phyloP scores from a whole-genome alignment of 2,113 vertebrate species.

The Notiomystis cincta region DNA sequence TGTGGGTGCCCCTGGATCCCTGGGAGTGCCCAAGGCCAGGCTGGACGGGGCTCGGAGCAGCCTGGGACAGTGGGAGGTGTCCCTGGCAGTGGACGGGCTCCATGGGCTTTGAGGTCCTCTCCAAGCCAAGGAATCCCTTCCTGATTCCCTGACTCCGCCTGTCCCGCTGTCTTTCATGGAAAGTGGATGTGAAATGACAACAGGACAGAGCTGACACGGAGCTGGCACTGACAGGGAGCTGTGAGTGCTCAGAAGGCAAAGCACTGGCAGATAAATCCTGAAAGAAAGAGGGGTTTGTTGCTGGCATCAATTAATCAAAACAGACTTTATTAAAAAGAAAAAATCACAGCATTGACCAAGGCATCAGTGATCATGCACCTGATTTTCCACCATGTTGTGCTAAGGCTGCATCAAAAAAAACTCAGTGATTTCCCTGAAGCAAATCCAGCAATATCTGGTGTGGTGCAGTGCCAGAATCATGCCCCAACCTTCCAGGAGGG shows the following conservation, averaged over 20 bases:
- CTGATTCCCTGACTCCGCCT: too few relatives aligned
- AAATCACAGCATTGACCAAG: background rate
- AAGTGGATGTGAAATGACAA: background rate
- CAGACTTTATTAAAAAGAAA: background rate
- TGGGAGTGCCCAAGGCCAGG: background rate
- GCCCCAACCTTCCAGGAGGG: background rate
- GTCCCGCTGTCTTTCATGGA: background rate
- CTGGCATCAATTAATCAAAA: background rate
- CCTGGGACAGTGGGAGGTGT: background rate
- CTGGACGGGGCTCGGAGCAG: background rate
- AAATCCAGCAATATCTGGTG: background rate
- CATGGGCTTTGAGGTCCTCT: background rate
- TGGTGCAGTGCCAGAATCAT: background rate
- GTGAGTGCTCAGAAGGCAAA: background rate
- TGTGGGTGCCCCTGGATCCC: background rate
- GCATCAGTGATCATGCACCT: background rate
- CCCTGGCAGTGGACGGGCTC: background rate
- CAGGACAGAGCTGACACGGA: background rate
- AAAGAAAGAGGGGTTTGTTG: background rate
- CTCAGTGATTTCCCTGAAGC: background rate
- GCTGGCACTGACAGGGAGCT: background rate
- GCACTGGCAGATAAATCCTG: background rate
- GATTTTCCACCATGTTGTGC: background rate
- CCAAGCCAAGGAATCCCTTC: background rate
- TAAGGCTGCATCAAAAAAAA: background rate